Percentiles rank a stretch among this genome's conserved stretches.
Conservation (phyloP, 2,113 vertebrate species). For the Colistium nudipinnis region DNA sequence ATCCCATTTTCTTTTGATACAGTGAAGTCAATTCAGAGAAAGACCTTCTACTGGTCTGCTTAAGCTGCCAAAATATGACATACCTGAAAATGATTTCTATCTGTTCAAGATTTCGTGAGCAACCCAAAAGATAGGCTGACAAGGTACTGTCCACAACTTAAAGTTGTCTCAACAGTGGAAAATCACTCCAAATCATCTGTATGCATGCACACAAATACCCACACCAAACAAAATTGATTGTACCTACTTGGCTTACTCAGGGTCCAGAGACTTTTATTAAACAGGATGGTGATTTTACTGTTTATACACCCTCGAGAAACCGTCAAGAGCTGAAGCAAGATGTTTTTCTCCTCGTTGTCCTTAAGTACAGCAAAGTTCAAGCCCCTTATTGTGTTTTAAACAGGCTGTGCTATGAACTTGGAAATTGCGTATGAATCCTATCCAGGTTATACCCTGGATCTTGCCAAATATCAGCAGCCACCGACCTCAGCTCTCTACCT, state of each 20-base stretch:
- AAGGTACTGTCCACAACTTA: too few relatives aligned
- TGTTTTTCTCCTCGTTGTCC: not conserved
- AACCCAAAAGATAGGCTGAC: too few relatives aligned
- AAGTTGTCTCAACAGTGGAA: too few relatives aligned
- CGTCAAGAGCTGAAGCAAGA: not conserved
- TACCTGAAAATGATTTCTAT: too few relatives aligned
- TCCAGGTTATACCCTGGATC: not conserved
- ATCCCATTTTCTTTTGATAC: too few relatives aligned
- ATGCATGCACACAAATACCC: not conserved
- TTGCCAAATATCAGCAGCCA: too few relatives aligned
- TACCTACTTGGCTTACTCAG: conserved; percentile 17
- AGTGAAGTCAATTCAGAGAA: too few relatives aligned
- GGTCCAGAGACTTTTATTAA: conserved; percentile 23
- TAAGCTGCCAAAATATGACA: too few relatives aligned
- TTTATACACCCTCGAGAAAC: conserved; percentile 6
- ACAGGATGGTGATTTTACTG: conserved; percentile 53
- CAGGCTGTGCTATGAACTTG: not conserved
- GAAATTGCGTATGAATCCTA: conserved; percentile 2
- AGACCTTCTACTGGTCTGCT: too few relatives aligned
- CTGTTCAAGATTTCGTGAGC: too few relatives aligned
- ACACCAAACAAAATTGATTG: conserved; percentile 21
- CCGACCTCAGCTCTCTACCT: too few relatives aligned
- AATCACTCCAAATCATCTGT: conserved; percentile 17
- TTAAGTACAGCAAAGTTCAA: conserved; percentile 21
- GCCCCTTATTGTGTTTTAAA: not conserved